These are phyloP conservation scores for Glareola pratincola DNA, from an alignment of 2,113 vertebrate genomes.

Conservation along the genomic window DNA sequence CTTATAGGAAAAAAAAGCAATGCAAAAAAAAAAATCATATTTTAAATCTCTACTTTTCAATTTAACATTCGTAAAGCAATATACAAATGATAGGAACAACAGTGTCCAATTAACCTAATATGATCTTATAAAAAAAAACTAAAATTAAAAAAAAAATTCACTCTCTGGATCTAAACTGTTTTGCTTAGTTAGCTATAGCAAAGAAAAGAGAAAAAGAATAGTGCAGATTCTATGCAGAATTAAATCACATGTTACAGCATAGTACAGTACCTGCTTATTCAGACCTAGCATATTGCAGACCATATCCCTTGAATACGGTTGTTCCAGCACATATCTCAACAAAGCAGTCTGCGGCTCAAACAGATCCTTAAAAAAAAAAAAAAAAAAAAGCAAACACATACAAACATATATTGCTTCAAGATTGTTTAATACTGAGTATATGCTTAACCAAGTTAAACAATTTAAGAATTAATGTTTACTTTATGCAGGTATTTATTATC, in stretches of 20 bases:
- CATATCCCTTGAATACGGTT: constrained; percentile 99
- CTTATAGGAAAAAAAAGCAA: constrained; percentile 88
- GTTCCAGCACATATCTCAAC: constrained; percentile 96
- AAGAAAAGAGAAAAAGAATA: constrained; percentile 78
- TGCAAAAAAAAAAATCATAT: constrained; percentile 82
- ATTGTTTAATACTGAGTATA: background rate
- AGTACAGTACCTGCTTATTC: constrained; percentile 96
- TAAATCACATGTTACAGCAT: constrained; percentile 34
- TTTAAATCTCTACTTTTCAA: constrained; percentile 72
- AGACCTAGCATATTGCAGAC: constrained; percentile 99
- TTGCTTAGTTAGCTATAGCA: constrained; percentile 81
- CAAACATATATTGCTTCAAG: constrained; percentile 54
- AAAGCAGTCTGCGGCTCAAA: constrained; percentile 98
- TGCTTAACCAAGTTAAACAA: background rate
- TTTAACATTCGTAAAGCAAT: constrained; percentile 76
- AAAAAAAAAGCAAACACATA: constrained; percentile 51
- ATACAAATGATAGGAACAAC: constrained; percentile 73
- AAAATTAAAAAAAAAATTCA: background rate
- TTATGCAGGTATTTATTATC: background rate
- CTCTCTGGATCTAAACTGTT: constrained; percentile 76
- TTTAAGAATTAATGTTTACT: background rate
- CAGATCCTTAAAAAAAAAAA: constrained; percentile 85
- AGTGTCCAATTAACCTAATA: constrained; percentile 66
- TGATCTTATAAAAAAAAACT: constrained; percentile 28
- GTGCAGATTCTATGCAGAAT: constrained; percentile 77